phyloP scores from a whole-genome alignment of 1,140 invertebrate species.

The Tribolium castaneum region DNA sequence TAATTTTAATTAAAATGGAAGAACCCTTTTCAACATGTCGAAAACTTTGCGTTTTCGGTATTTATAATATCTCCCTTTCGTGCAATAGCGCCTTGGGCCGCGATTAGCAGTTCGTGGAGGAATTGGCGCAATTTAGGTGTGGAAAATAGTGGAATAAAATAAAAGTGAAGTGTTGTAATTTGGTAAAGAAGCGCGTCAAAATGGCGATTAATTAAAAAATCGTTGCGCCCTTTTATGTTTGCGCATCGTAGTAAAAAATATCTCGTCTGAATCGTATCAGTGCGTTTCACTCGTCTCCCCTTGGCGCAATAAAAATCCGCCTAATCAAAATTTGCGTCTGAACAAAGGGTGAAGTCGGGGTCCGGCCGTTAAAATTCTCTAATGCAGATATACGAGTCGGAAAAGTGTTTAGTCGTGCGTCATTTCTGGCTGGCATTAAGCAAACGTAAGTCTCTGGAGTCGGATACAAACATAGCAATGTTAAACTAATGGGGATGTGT shows the following conservation, averaged over 20 bases:
- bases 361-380: conserved; percentile 38
- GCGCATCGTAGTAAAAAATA: conserved; percentile 28
- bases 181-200: neutral
- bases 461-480: conserved; percentile 56
- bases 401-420: conserved; percentile 53
- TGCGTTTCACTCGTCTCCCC: neutral
- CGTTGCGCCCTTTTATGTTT: conserved; percentile 2
- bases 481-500: conserved; percentile 60
- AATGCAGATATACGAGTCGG: conserved; percentile 48
- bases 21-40: too few relatives aligned
- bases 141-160: conserved; percentile 1
- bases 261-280: conserved; percentile 7
- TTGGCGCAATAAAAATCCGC: conserved; percentile 47
- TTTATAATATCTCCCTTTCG: neutral
- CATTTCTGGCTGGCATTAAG: conserved; percentile 56
- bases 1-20: neutral
- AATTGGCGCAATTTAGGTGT: conserved; percentile 4
- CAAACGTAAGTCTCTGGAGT: conserved; percentile 55
- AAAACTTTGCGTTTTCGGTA: neutral
- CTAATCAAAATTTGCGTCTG: conserved; percentile 40
- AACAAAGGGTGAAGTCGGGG: conserved; percentile 36
- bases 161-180: conserved; percentile 11
- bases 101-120: neutral
- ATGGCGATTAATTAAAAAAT: conserved; percentile 33
- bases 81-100: neutral